A percentile compares a stretch with the other conserved stretches of the same genome.
These are phyloP conservation scores for Pammene fasciana DNA, from an alignment of 2,888 invertebrate genomes.

Conservation along the genomic window DNA sequence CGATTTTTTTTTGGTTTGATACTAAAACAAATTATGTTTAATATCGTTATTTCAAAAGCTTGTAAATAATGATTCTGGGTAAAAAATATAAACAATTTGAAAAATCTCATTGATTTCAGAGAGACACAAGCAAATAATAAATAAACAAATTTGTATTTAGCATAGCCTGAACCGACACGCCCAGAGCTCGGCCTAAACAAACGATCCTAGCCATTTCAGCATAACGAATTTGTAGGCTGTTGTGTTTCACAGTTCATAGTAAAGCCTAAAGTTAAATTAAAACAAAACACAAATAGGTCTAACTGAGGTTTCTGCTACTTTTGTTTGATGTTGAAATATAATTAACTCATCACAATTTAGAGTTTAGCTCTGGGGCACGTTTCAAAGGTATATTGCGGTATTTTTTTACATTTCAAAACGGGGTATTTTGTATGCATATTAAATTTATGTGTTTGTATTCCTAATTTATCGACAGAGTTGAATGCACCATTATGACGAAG, in stretches of 20 bases:
- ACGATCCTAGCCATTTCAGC: slow-evolving; percentile 16
- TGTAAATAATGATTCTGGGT: no score
- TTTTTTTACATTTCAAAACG: no score
- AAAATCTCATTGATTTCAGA: no score
- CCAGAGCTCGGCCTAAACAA: slow-evolving; percentile 24
- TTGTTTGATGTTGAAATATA: slow-evolving; percentile 16
- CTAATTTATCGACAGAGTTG: no score
- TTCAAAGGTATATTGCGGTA: background rate
- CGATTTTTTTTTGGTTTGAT: no score
- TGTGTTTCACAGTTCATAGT: slow-evolving; percentile 6
- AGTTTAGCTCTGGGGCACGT: background rate
- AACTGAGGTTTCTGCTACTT: slow-evolving; percentile 12
- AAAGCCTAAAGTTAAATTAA: slow-evolving; percentile 2
- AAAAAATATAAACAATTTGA: no score
- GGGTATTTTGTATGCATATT: no score
- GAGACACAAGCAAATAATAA: background rate
- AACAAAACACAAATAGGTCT: slow-evolving; percentile 19
- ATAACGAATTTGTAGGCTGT: slow-evolving; percentile 2
- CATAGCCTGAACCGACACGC: background rate
- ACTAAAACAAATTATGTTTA: no score
- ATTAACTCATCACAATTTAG: slow-evolving; percentile 7
- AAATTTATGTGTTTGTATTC: no score
- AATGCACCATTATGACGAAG: no score
- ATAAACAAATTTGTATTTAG: slow-evolving; percentile 7
- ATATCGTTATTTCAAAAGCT: no score